Evolutionary conservation across 2,797 vertebrate genomes (phyloP).

Genomic region (Simalia tracyae): DNA sequence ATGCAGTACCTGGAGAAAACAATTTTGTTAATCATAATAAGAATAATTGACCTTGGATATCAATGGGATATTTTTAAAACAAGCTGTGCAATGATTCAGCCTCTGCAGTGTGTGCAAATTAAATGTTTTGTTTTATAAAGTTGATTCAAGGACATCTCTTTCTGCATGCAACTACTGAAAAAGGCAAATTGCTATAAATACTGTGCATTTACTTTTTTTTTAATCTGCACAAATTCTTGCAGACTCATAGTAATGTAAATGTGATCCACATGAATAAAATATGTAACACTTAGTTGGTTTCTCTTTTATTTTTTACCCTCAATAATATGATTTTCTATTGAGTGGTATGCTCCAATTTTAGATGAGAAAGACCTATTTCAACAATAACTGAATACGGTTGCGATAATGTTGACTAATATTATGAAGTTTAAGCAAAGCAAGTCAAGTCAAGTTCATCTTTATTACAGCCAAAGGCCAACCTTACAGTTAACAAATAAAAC

Average conservation of each 20-base stretch:
- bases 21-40: conserved; percentile 67
- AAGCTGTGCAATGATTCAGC: conserved; percentile 64
- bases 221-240: conserved; percentile 27
- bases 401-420: neutral
- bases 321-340: conserved; percentile 5
- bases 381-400: neutral
- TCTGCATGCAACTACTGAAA: conserved; percentile 39
- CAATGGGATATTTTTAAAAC: conserved; percentile 67
- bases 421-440: neutral
- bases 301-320: neutral
- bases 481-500: neutral
- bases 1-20: conserved; percentile 56
- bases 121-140: conserved; percentile 62
- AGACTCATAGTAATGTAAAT: conserved; percentile 20
- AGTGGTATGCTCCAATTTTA: conserved; percentile 14
- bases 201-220: conserved; percentile 20
- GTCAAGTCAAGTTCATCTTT: neutral
- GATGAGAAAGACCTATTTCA: conserved; percentile 13
- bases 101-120: conserved; percentile 55
- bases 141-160: conserved; percentile 54
- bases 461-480: neutral
- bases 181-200: conserved; percentile 35
- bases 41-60: conserved; percentile 67
- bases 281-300: neutral
- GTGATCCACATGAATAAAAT: neutral